phyloP scores from a whole-genome alignment of 2,113 vertebrate species.

The Polypterus bichir region DNA sequence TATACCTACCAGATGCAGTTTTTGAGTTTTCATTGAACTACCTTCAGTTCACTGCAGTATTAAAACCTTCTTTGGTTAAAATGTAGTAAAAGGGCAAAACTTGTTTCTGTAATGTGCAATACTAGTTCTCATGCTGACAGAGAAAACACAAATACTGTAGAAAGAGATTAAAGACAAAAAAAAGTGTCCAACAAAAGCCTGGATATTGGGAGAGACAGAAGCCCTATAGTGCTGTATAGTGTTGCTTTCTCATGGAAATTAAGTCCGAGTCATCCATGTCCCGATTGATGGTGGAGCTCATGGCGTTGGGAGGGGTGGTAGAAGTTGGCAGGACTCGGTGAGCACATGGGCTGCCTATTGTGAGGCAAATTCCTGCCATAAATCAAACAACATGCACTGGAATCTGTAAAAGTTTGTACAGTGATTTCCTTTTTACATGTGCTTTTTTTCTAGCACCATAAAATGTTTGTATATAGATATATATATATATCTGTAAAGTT shows the following conservation, averaged over 20 bases:
- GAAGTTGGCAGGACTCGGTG: conserved; percentile 53
- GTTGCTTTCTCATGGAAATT: conserved; percentile 84
- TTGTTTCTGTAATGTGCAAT: conserved; percentile 75
- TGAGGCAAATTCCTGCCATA: conserved; percentile 67
- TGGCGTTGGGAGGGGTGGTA: conserved; percentile 34
- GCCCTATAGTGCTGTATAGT: conserved; percentile 55
- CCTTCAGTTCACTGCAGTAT: no score
- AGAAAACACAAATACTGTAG: conserved; percentile 66
- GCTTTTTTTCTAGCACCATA: conserved; percentile 46
- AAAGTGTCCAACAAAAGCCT: conserved; percentile 62
- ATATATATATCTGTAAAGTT: conserved; percentile 57
- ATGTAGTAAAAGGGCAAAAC: neutral
- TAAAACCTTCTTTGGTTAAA: no score
- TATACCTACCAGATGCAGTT: no score
- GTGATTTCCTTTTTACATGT: conserved; percentile 36
- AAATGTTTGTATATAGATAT: conserved; percentile 68
- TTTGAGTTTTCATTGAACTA: no score
- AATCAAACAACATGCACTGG: conserved; percentile 70
- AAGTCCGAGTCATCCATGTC: conserved; percentile 64
- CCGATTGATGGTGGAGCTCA: conserved; percentile 51
- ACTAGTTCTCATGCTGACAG: conserved; percentile 62
- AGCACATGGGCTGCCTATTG: conserved; percentile 69
- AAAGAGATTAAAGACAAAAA: conserved; percentile 64
- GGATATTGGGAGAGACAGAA: conserved; percentile 57
- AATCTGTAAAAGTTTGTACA: conserved; percentile 58